Base-by-base conservation (phyloP, 2,113 vertebrate genomes). In the Nanorana parkeri region DNA sequence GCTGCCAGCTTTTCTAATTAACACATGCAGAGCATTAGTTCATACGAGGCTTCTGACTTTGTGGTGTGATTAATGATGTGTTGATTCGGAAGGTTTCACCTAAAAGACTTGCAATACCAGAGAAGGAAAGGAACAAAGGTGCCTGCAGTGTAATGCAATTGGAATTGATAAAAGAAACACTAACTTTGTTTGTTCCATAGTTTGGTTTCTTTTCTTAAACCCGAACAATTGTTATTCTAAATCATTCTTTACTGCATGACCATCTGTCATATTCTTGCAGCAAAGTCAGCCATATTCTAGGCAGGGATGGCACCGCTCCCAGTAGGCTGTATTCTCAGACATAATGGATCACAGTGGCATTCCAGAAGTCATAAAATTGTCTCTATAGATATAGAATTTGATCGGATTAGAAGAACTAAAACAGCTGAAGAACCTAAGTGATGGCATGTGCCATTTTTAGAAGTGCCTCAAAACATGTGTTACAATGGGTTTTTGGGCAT, bases 1-100 rank as follows among this genome's bases (percentile, higher is more conserved):
- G 68, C 68, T 20, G 47, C 26, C 60, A 41, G 80, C 69, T 67
- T 81, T 41, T 61, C 32, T 81, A 65, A 81, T 81, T 74, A 81
- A 74, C 69, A 74, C 69, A 74, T 58, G 19, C 28, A 28, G 47
- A 23, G 7, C 60, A 61, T 23, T 72, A 61, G 36, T 63, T 61
- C 32, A 71, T 6, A 52, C 29, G 3, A 56, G 68, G 72, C 36
- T 73, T 51, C 24, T 74, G 3, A 36, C 21, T 67, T 55, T 3
- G 20, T 36, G 55, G 41, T 29, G 55, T 72, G 68, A 73, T 81
- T 73, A 73, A 81, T 81, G 56, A 73, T 41, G 79, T 64, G 56
- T 81, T 64, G 60, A 61, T 64, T 54, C 68, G 23, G 58, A 55
- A 73, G 52, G 36, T 47, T 58, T 79, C 61, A 55, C 75, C 75